phyloP scores from a whole-genome alignment of 2,888 invertebrate genomes.

The Smittia sp. region DNA sequence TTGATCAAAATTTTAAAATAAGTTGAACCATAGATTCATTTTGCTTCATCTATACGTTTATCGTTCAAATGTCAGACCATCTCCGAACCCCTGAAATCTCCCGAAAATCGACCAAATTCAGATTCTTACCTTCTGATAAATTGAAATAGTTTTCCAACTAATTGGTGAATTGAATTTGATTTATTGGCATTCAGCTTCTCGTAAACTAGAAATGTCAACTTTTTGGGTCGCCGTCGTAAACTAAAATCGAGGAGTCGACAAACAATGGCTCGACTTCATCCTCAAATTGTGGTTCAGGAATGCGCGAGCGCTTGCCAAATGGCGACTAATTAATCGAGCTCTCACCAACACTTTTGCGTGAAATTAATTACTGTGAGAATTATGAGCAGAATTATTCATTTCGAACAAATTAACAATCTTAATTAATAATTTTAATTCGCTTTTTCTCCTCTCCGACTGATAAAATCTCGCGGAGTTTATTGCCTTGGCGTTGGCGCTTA shows the following conservation, averaged over 20 bases:
- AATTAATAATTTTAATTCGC: constrained; percentile 25
- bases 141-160: constrained; percentile 12
- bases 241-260: no score
- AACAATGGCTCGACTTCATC: no score
- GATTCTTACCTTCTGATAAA: not conserved
- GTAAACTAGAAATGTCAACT: not conserved
- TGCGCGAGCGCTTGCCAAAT: no score
- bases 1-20: no score
- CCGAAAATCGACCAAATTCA: not conserved
- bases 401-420: constrained; percentile 24
- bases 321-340: not conserved
- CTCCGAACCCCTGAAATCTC: no score
- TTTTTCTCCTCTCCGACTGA: not conserved
- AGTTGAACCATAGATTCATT: no score
- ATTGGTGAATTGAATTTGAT: constrained; percentile 12
- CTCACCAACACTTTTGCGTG: constrained; percentile 12
- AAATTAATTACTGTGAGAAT: constrained; percentile 21
- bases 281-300: no score
- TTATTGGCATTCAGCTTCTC: not conserved
- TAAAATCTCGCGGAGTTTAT: constrained; percentile 20
- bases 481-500: constrained; percentile 36
- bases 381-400: constrained; percentile 16
- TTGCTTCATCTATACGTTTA: no score
- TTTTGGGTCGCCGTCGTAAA: not conserved
- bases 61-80: no score